Percentiles rank a stretch among this genome's conserved stretches.
phyloP scores from a whole-genome alignment of 2,113 vertebrate genomes.

The Ornithorhynchus anatinus region DNA sequence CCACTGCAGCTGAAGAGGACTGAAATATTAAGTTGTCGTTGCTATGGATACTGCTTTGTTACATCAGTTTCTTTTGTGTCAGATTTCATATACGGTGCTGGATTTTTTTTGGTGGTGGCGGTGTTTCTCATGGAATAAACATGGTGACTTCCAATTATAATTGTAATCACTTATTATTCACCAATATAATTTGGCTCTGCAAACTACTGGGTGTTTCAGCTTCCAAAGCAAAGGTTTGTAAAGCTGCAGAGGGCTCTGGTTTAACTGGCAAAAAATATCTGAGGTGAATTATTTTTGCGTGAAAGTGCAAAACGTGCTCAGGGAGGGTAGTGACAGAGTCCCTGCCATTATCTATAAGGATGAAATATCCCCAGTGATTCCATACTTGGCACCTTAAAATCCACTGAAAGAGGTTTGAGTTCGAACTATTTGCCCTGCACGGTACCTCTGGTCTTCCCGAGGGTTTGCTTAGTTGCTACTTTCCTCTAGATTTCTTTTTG shows the following conservation, averaged over 20 bases:
- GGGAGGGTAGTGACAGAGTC: too few species aligned
- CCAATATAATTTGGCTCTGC: slow-evolving; percentile 52
- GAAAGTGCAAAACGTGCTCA: too few species aligned
- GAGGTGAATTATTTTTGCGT: too few species aligned
- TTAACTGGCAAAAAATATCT: too few species aligned
- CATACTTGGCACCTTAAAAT: too few species aligned
- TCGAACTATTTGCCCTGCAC: not conserved
- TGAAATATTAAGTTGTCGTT: slow-evolving; percentile 99
- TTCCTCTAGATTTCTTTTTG: too few species aligned
- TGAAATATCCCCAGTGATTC: too few species aligned
- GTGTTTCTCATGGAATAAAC: slow-evolving; percentile 56
- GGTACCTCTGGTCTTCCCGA: too few species aligned
- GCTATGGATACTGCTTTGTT: slow-evolving; percentile 95
- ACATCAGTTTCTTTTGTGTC: slow-evolving; percentile 84
- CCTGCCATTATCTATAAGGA: too few species aligned
- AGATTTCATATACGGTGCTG: slow-evolving; percentile 62
- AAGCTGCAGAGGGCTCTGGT: not conserved
- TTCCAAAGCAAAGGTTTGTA: slow-evolving; percentile 37
- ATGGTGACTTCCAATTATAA: slow-evolving; percentile 40
- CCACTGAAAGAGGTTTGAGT: not conserved
- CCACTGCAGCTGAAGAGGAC: slow-evolving; percentile 97
- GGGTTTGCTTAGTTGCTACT: too few species aligned
- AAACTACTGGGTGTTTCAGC: slow-evolving; percentile 20
- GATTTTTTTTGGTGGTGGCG: slow-evolving; percentile 7
- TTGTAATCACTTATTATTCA: slow-evolving; percentile 43